Conservation (phyloP, 2,888 invertebrate genomes). For the Plebejus melissa region DNA sequence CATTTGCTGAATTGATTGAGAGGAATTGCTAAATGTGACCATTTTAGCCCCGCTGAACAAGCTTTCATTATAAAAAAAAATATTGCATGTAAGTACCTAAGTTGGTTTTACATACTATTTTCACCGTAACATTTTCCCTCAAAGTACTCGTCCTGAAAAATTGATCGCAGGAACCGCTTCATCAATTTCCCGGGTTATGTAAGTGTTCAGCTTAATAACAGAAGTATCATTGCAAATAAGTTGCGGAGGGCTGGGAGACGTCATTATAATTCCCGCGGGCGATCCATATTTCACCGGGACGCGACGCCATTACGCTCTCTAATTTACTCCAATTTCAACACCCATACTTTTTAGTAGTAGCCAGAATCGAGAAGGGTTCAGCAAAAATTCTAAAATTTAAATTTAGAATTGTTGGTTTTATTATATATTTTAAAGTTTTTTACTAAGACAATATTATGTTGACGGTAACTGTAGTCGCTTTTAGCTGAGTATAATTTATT, state of each 20-base stretch:
- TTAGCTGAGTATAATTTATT: neutral
- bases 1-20: too few relatives aligned
- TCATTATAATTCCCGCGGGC: constrained; percentile 8
- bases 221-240: constrained; percentile 14
- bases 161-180: neutral
- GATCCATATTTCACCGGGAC: constrained; percentile 23
- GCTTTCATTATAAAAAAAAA: too few relatives aligned
- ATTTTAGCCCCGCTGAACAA: too few relatives aligned
- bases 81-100: too few relatives aligned
- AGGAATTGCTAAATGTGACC: too few relatives aligned
- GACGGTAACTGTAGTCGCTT: neutral
- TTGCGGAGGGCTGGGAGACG: neutral
- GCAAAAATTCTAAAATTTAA: neutral
- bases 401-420: neutral
- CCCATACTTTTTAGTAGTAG: neutral
- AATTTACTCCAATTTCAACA: constrained; percentile 17
- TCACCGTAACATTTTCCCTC: neutral
- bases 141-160: neutral
- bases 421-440: neutral
- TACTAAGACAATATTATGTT: neutral
- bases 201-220: neutral
- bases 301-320: constrained; percentile 13
- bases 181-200: neutral
- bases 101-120: neutral
- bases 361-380: neutral